These are phyloP conservation scores for Antigone vipio DNA, from an alignment of 2,113 vertebrate species.

Conservation along the genomic window DNA sequence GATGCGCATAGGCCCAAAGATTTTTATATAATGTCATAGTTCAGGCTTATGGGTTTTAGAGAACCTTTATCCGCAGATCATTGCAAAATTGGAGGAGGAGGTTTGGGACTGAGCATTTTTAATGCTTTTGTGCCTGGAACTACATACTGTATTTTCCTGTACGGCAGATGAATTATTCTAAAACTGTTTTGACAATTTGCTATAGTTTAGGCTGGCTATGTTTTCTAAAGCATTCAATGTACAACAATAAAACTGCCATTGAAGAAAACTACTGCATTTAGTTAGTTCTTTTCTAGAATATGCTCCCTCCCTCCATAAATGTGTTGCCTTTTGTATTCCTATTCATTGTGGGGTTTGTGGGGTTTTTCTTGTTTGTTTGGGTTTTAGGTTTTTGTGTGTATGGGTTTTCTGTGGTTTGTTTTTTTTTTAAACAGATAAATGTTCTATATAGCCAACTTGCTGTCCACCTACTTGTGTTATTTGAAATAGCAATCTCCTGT, in stretches of 20 bases:
- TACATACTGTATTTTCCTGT: neutral
- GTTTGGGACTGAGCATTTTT: neutral
- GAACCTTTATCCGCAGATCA: neutral
- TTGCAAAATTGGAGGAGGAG: neutral
- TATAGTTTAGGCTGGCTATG: neutral
- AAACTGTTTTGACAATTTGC: constrained; percentile 16
- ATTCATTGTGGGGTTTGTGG: neutral
- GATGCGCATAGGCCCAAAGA: neutral
- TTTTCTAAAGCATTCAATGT: neutral
- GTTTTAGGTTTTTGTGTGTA: neutral
- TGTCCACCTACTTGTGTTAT: neutral
- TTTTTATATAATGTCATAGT: neutral
- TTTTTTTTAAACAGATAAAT: neutral
- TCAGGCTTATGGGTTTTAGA: neutral
- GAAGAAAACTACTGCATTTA: neutral
- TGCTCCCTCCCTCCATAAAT: neutral
- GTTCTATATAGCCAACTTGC: neutral
- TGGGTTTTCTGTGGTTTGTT: no score
- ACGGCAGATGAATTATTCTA: neutral
- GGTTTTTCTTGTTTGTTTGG: neutral
- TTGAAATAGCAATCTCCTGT: neutral
- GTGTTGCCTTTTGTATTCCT: neutral
- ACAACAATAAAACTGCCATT: neutral
- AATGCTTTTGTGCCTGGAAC: neutral
- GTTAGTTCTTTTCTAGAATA: neutral